Conservation (phyloP, 2,797 vertebrate genomes). For the Myotis daubentonii region DNA sequence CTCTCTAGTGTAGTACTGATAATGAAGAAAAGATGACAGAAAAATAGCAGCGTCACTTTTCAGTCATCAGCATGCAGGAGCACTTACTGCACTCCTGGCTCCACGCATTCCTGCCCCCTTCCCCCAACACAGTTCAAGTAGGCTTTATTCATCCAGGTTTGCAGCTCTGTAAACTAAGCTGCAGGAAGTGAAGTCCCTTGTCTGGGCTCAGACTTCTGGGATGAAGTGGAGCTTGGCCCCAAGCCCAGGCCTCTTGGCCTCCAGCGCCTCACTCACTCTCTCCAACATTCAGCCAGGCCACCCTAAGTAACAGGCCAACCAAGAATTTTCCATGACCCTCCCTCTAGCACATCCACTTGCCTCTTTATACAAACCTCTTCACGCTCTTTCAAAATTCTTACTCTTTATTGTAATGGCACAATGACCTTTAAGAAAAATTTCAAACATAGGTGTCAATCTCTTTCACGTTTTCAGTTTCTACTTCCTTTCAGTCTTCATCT, state of each 20-base stretch:
- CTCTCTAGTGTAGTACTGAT: background rate
- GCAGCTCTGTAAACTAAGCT: background rate
- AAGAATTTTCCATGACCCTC: background rate
- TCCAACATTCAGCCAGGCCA: background rate
- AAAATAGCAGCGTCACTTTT: background rate
- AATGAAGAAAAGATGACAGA: background rate
- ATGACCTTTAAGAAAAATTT: background rate
- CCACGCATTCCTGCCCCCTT: accelerated
- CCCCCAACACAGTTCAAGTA: background rate
- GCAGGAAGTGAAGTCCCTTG: constrained; percentile 5
- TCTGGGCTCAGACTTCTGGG: constrained; percentile 29
- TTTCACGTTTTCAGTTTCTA: background rate
- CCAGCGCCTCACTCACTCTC: background rate
- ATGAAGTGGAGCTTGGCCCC: constrained; percentile 16
- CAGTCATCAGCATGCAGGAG: accelerated
- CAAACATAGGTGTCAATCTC: background rate
- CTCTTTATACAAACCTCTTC: background rate
- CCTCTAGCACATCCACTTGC: background rate
- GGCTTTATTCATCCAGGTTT: background rate
- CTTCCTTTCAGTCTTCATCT: background rate
- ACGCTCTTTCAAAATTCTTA: background rate
- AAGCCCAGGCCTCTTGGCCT: background rate
- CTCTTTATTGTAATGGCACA: background rate
- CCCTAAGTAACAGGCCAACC: background rate
- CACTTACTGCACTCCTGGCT: background rate